Evolutionary conservation across 2,113 vertebrate genomes (phyloP), one percentile per base, ranked within the genome.

Genomic region (Sula dactylatra): DNA sequence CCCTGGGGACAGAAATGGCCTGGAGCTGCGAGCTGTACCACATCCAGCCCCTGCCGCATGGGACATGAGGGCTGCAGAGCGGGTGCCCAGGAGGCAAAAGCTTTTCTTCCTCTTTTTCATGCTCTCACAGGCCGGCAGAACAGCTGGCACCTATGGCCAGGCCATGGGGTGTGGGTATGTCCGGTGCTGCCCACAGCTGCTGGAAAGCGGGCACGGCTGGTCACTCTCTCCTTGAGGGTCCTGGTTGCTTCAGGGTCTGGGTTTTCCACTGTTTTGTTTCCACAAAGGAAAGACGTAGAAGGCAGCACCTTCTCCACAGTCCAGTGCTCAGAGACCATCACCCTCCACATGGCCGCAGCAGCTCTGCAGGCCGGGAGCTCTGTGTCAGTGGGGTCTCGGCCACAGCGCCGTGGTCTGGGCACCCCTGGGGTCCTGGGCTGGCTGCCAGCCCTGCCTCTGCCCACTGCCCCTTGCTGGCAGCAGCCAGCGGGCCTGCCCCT

Each of bases 181-280:
- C 18, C 0, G 2, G 32, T 4, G 7, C 42, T 76, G 42, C 31
- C 3, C 10, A 4, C 3, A 2, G 67, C n/a, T 55, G 71, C 52
- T 18, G 52, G 32, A 27, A 44, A n/a, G 13, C 2, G 3, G 49
- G 9, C 24, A 80, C 2, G 4, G 49, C 49, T 54, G 38, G 18
- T 44, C 32, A 24, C 15, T 6, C 6, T 25, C 47, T 52, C 45
- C 59, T 42, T 42, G 36, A 34, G 36, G 59, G 45, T 79, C 76
- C 16, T 6, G 1, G 45, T 52, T 50, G 16, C 55, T 52, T 58
- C 56, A 58, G 34, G 34, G 32, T 20, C 34, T n/a, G 56, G 13
- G 34, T 56, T 56, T 56, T 34, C 56, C 56, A 22, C 34, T 24
- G 8, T n/a, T 22, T n/a, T 10, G 9, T 25, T 36, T 16, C 65